Evolutionary conservation across 1,140 invertebrate genomes (phyloP), one percentile per base, ranked within the genome.

Genomic region (Ceratosolen solmsi): DNA sequence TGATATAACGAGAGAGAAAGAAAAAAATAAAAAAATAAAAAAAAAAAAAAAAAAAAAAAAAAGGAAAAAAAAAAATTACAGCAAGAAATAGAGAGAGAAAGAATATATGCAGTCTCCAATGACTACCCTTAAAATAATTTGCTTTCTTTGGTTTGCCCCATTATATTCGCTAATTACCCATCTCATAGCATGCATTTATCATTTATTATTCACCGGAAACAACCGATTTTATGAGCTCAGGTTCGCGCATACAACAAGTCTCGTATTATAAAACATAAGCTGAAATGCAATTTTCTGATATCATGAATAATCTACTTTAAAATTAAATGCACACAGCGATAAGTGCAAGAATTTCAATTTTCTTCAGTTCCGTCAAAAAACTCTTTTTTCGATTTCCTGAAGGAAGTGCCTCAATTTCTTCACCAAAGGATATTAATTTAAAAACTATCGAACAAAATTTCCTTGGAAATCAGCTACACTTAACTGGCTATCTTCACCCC

Each of bases 361-460:
- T 68, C 63, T 38, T 38, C 63, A 38, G 36, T 38, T 11, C 20
- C 30, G 38, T 68, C 63, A 38, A n/a, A 22, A 68, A 22, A 0
- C 3, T 11, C 5, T 36, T 68, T n/a, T 68, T 68, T 68, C 27
- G 0, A 68, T n/a, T 68, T 68, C 27, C 63, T 38, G 4, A 17
- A n/a, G 20, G 33, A 38, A 68, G 36, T 38, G 15, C 33, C 30
- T 38, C 20, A 38, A 68, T 22, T 38, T 68, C 63, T 7, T n/a
- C n/a, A n/a, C n/a, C n/a, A n/a, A n/a, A n/a, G n/a, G n/a, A n/a
- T n/a, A n/a, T n/a, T n/a, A n/a, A n/a, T n/a, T n/a, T n/a, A n/a
- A n/a, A n/a, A 68, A 38, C 33, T 38, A 68, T 68, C 63, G 63
- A 38, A 68, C 33, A 33, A 68, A 68, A 68, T 68, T 68, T n/a